Evolutionary conservation across 2,797 vertebrate species (phyloP).

Genomic region (Lateolabrax maculatus): DNA sequence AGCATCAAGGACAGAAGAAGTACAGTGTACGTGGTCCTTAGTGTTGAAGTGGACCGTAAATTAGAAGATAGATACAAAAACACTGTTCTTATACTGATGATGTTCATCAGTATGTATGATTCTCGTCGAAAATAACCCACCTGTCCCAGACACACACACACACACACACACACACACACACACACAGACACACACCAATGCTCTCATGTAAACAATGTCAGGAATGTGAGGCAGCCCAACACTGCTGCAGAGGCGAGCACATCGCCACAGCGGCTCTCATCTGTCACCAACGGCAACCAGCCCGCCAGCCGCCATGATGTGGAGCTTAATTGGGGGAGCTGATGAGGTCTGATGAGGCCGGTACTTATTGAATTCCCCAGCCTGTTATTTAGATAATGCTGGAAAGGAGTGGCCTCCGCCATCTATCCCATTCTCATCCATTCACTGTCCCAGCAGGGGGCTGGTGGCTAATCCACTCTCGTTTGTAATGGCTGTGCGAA

Average conservation of each 20-base stretch:
- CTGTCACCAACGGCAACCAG: conserved; percentile 77
- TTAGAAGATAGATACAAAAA: conserved; percentile 14
- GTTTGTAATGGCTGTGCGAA: conserved; percentile 72
- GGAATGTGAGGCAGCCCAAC: conserved; percentile 39
- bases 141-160: conserved; percentile 8
- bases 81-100: conserved; percentile 30
- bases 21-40: neutral
- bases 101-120: conserved; percentile 27
- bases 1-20: conserved; percentile 49
- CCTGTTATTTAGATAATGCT: conserved; percentile 81
- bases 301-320: conserved; percentile 71
- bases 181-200: neutral
- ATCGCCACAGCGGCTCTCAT: conserved; percentile 56
- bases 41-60: conserved; percentile 3
- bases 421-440: conserved; percentile 69
- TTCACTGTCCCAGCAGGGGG: conserved; percentile 74
- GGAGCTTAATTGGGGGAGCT: conserved; percentile 78
- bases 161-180: conserved; percentile 13
- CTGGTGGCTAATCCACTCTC: conserved; percentile 73
- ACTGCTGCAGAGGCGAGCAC: conserved; percentile 39
- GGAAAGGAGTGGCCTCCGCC: conserved; percentile 69
- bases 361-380: conserved; percentile 82
- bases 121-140: conserved; percentile 21
- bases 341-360: conserved; percentile 83
- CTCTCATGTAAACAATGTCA: conserved; percentile 35